Percentiles rank a stretch among this genome's conserved stretches.
phyloP scores from a whole-genome alignment of 2,888 invertebrate species.

The Zaprionus lineosus region DNA sequence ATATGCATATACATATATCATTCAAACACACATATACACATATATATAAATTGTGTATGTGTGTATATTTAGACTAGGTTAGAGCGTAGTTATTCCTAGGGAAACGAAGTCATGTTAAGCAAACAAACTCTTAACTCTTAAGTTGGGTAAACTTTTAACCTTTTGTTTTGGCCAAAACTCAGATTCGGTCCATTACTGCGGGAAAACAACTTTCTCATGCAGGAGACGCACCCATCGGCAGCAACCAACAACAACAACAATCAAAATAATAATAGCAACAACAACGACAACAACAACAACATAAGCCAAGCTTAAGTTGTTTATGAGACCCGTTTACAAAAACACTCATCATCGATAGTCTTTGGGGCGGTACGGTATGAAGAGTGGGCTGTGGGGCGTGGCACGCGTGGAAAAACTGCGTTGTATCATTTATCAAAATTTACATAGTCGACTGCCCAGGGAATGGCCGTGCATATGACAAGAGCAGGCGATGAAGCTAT shows the following conservation, averaged over 20 bases:
- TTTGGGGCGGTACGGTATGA: no score
- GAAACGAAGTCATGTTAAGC: no score
- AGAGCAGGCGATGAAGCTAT: constrained; percentile 58
- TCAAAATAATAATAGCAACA: not conserved
- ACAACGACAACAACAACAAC: not conserved
- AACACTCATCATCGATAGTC: constrained; percentile 18
- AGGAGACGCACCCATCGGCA: constrained; percentile 18
- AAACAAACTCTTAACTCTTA: constrained; percentile 29
- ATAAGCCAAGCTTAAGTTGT: constrained; percentile 33
- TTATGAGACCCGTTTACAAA: constrained; percentile 7
- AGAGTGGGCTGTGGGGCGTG: not conserved
- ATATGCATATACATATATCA: no score
- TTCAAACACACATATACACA: no score
- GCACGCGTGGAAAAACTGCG: constrained; percentile 17
- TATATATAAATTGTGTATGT: no score
- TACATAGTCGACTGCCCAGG: constrained; percentile 33
- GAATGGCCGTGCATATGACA: constrained; percentile 48
- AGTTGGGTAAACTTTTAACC: constrained; percentile 51
- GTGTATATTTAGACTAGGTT: no score
- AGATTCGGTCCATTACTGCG: constrained; percentile 1
- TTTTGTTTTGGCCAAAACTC: constrained; percentile 25
- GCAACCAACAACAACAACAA: not conserved
- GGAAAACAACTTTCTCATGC: constrained; percentile 51
- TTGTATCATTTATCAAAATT: constrained; percentile 68
- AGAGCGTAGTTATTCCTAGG: no score